Conservation (phyloP, 2,888 invertebrate genomes). For the Halictus ligatus region DNA sequence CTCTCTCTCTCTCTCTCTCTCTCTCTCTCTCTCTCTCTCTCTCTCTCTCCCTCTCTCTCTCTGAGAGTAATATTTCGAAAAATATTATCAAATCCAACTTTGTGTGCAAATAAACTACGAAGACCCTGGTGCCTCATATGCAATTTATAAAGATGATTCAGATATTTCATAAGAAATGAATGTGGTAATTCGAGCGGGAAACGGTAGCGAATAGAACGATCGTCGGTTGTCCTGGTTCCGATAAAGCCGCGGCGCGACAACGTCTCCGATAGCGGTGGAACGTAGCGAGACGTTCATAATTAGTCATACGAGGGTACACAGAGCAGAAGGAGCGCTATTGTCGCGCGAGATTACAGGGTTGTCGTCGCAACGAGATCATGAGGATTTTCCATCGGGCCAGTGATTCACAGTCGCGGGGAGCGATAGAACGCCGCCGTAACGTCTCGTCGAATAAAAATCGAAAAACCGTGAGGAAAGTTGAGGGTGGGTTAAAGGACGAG, state of each 20-base stretch:
- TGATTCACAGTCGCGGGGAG: not conserved
- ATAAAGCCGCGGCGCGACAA: slow-evolving; percentile 46
- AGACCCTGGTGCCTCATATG: not conserved
- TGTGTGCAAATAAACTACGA: not conserved
- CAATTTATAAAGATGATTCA: not conserved
- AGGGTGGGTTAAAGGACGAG: not conserved
- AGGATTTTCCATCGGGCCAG: slow-evolving; percentile 44
- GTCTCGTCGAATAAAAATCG: not conserved
- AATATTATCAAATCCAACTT: not conserved
- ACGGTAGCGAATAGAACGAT: not conserved
- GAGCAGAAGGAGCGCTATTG: slow-evolving; percentile 38
- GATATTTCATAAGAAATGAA: not conserved
- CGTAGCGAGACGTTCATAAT: slow-evolving; percentile 58
- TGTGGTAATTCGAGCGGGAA: not conserved
- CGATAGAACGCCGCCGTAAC: not conserved
- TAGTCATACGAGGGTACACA: slow-evolving; percentile 61
- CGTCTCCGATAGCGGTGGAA: slow-evolving; percentile 60
- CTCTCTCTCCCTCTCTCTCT: no score
- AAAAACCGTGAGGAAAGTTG: not conserved
- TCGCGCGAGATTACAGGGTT: slow-evolving; percentile 34
- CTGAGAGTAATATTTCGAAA: no score
- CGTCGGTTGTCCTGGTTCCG: slow-evolving; percentile 22
- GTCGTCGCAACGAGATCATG: slow-evolving; percentile 47
- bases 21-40: no score
- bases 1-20: no score